These are phyloP conservation scores for Aptenodytes patagonicus DNA, from an alignment of 2,113 vertebrate species.

Conservation along the genomic window DNA sequence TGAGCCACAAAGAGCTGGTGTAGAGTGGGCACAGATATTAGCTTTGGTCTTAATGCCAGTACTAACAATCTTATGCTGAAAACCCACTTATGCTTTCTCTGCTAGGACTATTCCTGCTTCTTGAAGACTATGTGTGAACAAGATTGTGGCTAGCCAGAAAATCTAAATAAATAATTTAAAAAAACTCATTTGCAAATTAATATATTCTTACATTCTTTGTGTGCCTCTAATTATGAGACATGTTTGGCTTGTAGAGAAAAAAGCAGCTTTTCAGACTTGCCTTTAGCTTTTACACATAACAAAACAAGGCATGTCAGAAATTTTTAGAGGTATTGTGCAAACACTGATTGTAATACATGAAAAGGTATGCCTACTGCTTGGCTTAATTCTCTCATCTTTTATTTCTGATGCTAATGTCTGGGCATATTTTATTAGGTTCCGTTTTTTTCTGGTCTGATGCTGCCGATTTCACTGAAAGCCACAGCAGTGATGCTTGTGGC, in stretches of 20 bases:
- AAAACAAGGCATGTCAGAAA: not conserved
- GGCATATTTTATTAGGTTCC: not conserved
- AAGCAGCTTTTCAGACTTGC: not conserved
- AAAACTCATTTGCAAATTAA: not conserved
- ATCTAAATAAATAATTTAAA: not conserved
- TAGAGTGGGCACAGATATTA: not conserved
- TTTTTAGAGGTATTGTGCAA: not conserved
- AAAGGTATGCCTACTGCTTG: not conserved
- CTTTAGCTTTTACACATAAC: not conserved
- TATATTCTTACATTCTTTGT: not conserved
- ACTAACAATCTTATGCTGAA: not conserved
- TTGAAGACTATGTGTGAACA: not conserved
- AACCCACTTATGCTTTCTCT: not conserved
- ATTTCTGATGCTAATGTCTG: not conserved
- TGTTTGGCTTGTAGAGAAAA: not conserved
- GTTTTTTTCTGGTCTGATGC: not conserved
- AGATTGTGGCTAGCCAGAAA: not conserved
- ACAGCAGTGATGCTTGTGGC: not conserved
- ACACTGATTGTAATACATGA: not conserved
- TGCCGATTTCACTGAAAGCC: not conserved
- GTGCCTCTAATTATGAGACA: not conserved
- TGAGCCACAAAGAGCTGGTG: not conserved
- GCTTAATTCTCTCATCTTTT: not conserved
- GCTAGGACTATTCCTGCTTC: not conserved
- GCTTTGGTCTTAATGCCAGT: not conserved